Conservation (phyloP, 1,140 invertebrate species). For the Berghia stephanieae region DNA sequence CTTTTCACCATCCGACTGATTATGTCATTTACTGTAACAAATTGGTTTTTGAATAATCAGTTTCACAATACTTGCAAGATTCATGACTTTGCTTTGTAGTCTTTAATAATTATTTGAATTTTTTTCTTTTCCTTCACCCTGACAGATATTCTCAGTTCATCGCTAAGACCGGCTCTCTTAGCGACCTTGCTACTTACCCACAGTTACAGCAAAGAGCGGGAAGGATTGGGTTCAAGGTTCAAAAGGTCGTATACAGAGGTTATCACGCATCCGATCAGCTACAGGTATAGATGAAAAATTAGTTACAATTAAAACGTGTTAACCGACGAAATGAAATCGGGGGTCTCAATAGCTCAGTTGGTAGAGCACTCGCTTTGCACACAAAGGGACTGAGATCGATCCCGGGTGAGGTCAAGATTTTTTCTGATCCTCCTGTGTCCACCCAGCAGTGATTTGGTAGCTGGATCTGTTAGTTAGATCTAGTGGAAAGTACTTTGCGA, state of each 20-base stretch:
- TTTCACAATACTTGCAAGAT: background rate
- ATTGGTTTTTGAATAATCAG: too few species aligned
- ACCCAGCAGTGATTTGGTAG: too few species aligned
- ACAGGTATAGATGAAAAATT: conserved; percentile 41
- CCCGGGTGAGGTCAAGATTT: too few species aligned
- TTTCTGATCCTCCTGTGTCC: too few species aligned
- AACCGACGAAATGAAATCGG: too few species aligned
- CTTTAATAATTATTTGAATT: background rate
- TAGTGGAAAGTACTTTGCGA: too few species aligned
- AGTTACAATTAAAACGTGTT: background rate
- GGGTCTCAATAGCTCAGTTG: too few species aligned
- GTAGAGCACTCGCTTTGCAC: too few species aligned
- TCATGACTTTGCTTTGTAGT: background rate
- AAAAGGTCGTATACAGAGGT: conserved; percentile 60
- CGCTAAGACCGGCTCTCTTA: conserved; percentile 47
- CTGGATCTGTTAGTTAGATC: too few species aligned
- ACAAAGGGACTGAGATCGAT: too few species aligned
- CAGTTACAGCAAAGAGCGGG: conserved; percentile 52
- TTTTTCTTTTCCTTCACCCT: conserved; percentile 20
- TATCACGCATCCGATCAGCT: conserved; percentile 55
- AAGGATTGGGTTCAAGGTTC: conserved; percentile 51
- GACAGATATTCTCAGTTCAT: conserved; percentile 61
- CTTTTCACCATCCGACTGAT: too few species aligned
- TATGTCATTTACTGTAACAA: too few species aligned
- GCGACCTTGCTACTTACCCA: conserved; percentile 47